Percentiles rank a stretch among this genome's conserved stretches.
Conservation (phyloP, 2,113 vertebrate genomes). For the Anas platyrhynchos region DNA sequence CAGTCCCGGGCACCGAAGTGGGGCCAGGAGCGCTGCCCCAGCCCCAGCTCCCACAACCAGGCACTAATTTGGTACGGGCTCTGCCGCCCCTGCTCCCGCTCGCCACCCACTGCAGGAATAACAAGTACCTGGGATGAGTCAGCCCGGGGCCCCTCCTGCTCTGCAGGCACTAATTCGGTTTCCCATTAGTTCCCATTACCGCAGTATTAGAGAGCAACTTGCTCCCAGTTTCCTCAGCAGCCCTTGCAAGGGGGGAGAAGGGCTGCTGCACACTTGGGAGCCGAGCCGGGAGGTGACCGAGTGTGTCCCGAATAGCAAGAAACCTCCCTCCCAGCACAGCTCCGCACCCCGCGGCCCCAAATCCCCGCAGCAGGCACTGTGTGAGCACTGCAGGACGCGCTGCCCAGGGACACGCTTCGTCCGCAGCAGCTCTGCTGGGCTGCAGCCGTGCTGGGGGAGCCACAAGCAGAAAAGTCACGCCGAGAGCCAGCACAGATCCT, state of each 20-base stretch:
- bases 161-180: slow-evolving; percentile 1
- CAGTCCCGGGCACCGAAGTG: background rate
- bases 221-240: background rate
- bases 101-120: background rate
- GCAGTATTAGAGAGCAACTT: slow-evolving; percentile 10
- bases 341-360: accelerated
- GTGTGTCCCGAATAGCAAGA: background rate
- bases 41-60: background rate
- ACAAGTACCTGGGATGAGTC: slow-evolving; percentile 26
- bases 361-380: background rate
- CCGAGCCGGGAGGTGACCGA: accelerated
- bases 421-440: background rate
- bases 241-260: background rate
- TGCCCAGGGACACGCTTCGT: background rate
- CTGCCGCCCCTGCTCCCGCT: background rate
- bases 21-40: accelerated
- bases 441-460: background rate
- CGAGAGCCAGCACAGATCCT: background rate
- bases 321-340: background rate
- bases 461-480: background rate
- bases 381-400: background rate
- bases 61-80: background rate
- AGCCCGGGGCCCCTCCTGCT: slow-evolving; percentile 16
- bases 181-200: slow-evolving; percentile 10
- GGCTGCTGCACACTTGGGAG: accelerated